A percentile compares a stretch with the other conserved stretches of the same genome.
These are phyloP conservation scores for Pterocles burchelli DNA, from an alignment of 2,113 vertebrate genomes.

Conservation along the genomic window DNA sequence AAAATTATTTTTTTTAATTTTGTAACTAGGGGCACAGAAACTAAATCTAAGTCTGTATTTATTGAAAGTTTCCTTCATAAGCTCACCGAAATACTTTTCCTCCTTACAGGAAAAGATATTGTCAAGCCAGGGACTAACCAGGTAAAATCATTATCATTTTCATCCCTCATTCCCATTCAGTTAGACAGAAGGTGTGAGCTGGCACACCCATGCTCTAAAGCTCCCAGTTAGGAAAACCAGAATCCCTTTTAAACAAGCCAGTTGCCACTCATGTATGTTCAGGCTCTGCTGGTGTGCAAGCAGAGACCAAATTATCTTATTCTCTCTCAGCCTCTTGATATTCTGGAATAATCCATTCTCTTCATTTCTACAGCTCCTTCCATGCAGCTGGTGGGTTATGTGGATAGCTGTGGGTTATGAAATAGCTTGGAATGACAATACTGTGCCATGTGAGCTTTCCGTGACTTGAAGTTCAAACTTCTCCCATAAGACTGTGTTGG, in stretches of 20 bases:
- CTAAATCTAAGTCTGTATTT: not conserved
- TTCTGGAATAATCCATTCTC: conserved; percentile 22
- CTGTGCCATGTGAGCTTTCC: not conserved
- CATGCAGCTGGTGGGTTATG: not conserved
- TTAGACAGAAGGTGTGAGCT: not conserved
- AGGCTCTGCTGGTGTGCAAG: not conserved
- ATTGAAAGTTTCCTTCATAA: not conserved
- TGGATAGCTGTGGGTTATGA: not conserved
- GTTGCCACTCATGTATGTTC: not conserved
- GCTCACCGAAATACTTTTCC: not conserved
- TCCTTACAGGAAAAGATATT: not conserved
- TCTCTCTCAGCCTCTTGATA: not conserved
- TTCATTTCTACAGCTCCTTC: not conserved
- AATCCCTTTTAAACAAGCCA: not conserved
- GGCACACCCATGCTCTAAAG: not conserved
- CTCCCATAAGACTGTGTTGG: not conserved
- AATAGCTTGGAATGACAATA: conserved; percentile 8
- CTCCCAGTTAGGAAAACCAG: not conserved
- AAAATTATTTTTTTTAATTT: not conserved
- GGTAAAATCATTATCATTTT: not conserved
- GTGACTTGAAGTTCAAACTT: not conserved
- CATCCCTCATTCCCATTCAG: not conserved
- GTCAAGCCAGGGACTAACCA: not conserved
- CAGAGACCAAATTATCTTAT: not conserved
- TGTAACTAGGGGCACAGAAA: not conserved